Percentiles rank a stretch among this genome's conserved stretches.
These are phyloP conservation scores for Petrolisthes cinctipes DNA, from an alignment of 2,888 invertebrate species.

Conservation along the genomic window DNA sequence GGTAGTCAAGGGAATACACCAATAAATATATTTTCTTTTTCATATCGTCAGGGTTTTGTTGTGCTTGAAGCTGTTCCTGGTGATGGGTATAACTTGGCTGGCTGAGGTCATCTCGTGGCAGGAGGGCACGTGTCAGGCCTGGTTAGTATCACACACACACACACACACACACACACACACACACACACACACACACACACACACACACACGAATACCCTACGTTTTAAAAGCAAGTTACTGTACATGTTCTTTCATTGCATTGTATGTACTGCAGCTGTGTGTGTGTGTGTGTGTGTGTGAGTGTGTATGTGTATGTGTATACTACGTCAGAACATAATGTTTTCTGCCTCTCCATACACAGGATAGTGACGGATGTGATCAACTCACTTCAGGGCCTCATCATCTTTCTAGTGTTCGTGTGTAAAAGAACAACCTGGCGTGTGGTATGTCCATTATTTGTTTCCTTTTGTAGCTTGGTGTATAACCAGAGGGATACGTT, in stretches of 20 bases:
- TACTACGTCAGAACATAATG: too few relatives aligned
- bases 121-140: conserved; percentile 41
- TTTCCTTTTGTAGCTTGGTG: too few relatives aligned
- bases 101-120: conserved; percentile 61
- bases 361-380: conserved; percentile 74
- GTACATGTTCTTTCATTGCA: too few relatives aligned
- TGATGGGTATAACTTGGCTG: conserved; percentile 65
- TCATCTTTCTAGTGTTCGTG: conserved; percentile 76
- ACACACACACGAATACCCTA: too few relatives aligned
- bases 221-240: too few relatives aligned
- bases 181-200: too few relatives aligned
- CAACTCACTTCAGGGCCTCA: conserved; percentile 76
- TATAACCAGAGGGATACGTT: too few relatives aligned
- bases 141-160: background rate
- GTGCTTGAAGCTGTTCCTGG: conserved; percentile 62
- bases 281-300: too few relatives aligned
- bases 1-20: background rate
- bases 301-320: too few relatives aligned
- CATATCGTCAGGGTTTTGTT: conserved; percentile 51
- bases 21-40: background rate
- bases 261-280: too few relatives aligned
- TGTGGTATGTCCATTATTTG: conserved; percentile 31
- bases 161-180: too few relatives aligned
- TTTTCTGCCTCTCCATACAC: conserved; percentile 66
- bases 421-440: conserved; percentile 42